phyloP scores from a whole-genome alignment of 2,888 invertebrate genomes.

The Suillia variegata region DNA sequence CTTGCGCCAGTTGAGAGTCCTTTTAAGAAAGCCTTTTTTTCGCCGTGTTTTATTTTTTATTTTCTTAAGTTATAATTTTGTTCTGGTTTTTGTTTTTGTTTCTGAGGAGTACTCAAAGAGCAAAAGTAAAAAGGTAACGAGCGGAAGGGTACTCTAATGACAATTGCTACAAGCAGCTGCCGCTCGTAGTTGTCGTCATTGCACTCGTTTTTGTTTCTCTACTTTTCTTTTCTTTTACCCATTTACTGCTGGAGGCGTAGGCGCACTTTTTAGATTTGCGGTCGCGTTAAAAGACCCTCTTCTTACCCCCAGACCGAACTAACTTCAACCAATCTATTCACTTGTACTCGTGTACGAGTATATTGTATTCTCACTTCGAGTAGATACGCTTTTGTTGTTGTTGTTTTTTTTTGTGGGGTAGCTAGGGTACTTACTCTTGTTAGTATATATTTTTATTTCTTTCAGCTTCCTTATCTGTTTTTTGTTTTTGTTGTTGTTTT shows the following conservation, averaged over 20 bases:
- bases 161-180: conserved; percentile 30
- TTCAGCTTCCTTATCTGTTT: too few species aligned
- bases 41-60: not conserved
- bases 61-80: not conserved
- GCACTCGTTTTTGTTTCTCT: not conserved
- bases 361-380: not conserved
- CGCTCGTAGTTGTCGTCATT: not conserved
- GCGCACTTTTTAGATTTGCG: not conserved
- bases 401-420: not conserved
- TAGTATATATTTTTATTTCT: too few species aligned
- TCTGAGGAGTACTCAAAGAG: conserved; percentile 11
- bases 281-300: too few species aligned
- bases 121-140: conserved; percentile 28
- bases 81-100: not conserved
- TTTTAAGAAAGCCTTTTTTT: too few species aligned
- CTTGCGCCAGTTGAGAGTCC: not conserved
- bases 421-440: too few species aligned
- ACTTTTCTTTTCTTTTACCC: not conserved
- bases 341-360: too few species aligned
- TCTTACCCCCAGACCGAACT: too few species aligned
- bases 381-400: conserved; percentile 5
- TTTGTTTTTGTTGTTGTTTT: conserved; percentile 9
- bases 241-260: too few species aligned
- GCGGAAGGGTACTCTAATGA: conserved; percentile 35
- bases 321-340: too few species aligned